These are phyloP conservation scores for Agrochola lychnidis DNA, from an alignment of 2,888 invertebrate species.

Conservation along the genomic window DNA sequence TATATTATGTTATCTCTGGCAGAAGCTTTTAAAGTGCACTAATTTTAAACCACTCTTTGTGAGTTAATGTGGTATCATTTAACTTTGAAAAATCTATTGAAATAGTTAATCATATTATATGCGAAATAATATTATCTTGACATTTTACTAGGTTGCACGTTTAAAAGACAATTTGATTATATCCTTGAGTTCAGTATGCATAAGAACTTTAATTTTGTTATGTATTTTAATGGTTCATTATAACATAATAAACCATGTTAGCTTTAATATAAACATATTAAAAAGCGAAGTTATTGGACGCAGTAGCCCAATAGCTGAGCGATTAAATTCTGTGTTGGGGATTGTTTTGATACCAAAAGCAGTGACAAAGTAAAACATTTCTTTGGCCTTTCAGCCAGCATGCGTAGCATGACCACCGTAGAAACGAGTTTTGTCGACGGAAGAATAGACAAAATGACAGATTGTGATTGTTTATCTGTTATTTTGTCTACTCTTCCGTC, in stretches of 20 bases:
- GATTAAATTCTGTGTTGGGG: not conserved
- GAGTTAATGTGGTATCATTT: not conserved
- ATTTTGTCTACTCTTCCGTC: no score
- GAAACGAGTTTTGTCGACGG: no score
- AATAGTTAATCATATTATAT: not conserved
- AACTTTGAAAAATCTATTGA: not conserved
- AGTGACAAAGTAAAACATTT: not conserved
- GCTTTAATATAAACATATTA: not conserved
- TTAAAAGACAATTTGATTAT: conserved; percentile 16
- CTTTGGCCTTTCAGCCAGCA: not conserved
- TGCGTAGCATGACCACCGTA: no score
- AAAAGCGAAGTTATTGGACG: not conserved
- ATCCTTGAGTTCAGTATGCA: not conserved
- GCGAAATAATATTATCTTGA: not conserved
- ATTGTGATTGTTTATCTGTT: no score
- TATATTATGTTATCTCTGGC: not conserved
- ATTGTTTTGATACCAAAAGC: not conserved
- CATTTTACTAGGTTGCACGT: not conserved
- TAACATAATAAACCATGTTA: not conserved
- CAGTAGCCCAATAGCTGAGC: not conserved
- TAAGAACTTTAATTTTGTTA: not conserved
- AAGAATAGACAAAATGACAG: no score
- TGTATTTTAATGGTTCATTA: no score
- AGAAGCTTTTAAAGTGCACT: conserved; percentile 5
- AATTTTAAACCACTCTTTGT: not conserved